Base-by-base conservation (phyloP, 1,140 invertebrate genomes). In the Pentalonia nigronervosa region DNA sequence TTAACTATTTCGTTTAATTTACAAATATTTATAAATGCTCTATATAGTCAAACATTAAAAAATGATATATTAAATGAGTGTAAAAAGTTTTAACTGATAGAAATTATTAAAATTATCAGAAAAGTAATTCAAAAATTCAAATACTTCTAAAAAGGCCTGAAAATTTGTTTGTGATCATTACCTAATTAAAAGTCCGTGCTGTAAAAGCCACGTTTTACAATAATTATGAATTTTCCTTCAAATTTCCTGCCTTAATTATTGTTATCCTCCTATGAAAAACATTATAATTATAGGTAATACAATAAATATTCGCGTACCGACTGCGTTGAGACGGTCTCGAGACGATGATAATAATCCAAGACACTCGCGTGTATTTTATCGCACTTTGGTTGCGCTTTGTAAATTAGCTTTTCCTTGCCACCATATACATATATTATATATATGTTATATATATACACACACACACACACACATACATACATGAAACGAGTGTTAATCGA, bases 401-500 rank as follows among this genome's bases (percentile, higher is more conserved):
- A 89, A 89, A 89, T 89, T 89, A 89, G 50, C 50, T 89, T 56
- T 89, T 89, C 34, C 86, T 1, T 23, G 36, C 21, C 7, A 25
- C 9, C 41, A 45, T 84, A 84, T 23, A 45, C 41, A 86, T 14
- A 86, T n/a, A 47, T 30, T 47, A 47, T 47, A 30, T n/a, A 47
- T 14, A 47, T 47, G n/a, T n/a, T n/a, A 30, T 30, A 6, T 4
- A n/a, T 30, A n/a, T 30, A 86, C n/a, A 47, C 17, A 47, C 30
- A 83, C 11, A 76, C 34, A 17, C 11, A 76, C n/a, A 84, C 41
- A 23, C 41, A 84, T 6, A 25, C 17, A 48, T 11, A 47, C 14
- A 89, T 47, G 30, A 41, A 84, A 84, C 21, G 34, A 36, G 89
- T 92, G 21, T 50, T 48, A 81, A 83, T 92, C 90, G 60, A 92